Evolutionary conservation across 2,888 invertebrate genomes (phyloP), one percentile per base, ranked within the genome.

Genomic region (Ypsolopha scabrella): DNA sequence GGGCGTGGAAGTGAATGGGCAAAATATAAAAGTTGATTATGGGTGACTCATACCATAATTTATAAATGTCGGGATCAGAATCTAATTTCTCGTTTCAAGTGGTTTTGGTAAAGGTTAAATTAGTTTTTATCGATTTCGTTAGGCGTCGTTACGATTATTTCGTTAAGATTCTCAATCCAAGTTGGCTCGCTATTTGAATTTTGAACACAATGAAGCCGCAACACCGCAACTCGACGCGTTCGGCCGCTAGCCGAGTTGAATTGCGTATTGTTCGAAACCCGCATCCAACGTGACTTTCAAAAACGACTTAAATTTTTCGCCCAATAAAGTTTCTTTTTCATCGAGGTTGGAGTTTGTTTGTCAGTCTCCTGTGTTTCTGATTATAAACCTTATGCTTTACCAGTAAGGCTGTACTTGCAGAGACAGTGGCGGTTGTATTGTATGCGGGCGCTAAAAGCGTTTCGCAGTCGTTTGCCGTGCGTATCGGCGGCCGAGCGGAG

Each of bases 131-230:
- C 61, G 60, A 64, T 65, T 54, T 56, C 7, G 10, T n/a, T 48
- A 38, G 24, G 24, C 39, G 33, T 39, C 24, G 38, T 48, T 39
- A 8, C 39, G 68, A 67, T 72, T 67, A 71, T 70, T 76, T 75
- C 75, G 24, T 4, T 24, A 24, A 24, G 24, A 24, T 24, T 24
- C 4, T 24, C 75, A 78, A 75, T 75, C 13, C 68, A 67, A 74
- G 74, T 71, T 75, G 69, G 74, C 74, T 80, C 78, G 79, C 81
- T 81, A 83, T 77, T 79, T 76, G 72, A 82, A 80, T 80, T 77
- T 79, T 76, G 72, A 82, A 80, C 81, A 86, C 85, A 85, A 83
- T 83, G 80, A 76, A 80, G 81, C 83, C 82, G 85, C 85, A 81
- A 82, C 76, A 83, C 85, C 85, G 83, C 85, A 85, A 86, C 81